Evolutionary conservation across 2,888 invertebrate species (phyloP), one percentile per base, ranked within the genome.

Genomic region (Phaonia tiefii): DNA sequence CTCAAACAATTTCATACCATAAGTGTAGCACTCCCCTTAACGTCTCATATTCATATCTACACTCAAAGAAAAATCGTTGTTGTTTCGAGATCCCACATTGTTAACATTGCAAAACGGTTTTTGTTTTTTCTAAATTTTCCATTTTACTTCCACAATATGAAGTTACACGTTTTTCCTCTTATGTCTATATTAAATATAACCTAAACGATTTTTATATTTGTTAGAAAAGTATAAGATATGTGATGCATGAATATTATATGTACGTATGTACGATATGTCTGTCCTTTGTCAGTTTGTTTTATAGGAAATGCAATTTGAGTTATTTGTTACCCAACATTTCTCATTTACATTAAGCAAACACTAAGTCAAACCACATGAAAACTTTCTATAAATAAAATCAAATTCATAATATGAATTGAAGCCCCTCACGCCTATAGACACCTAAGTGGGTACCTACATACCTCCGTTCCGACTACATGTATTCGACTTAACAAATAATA

Each of bases 261-360:
- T 31, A 49, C n/a, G 37, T 37, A 17, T 60, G 15, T n/a, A n/a
- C 20, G 17, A 49, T 20, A 20, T 54, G 54, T 54, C 54, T 11
- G 25, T 54, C 25, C 13, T 20, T 54, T 49, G 15, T 37, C 15
- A n/a, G 37, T 60, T 63, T 20, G 26, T 15, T 13, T 60, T 26
- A 20, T 22, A 80, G 72, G 80, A 80, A 80, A 73, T 80, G 80
- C 73, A 69, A 76, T 70, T 73, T 70, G 69, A 80, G 73, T 73
- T 51, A 37, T 70, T 63, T 42, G 54, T 80, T 76, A 70, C 63
- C 46, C 63, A 75, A 80, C 72, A 51, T 51, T 31, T 56, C 54
- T 42, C 54, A 56, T 69, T 56, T 63, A 42, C 42, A 3, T 25
- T 39, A 17, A 31, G 54, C 54, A 60, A 60, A 39, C 8, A n/a